Evolutionary conservation across 2,888 invertebrate genomes (phyloP).

Genomic region (Fragum sueziense): DNA sequence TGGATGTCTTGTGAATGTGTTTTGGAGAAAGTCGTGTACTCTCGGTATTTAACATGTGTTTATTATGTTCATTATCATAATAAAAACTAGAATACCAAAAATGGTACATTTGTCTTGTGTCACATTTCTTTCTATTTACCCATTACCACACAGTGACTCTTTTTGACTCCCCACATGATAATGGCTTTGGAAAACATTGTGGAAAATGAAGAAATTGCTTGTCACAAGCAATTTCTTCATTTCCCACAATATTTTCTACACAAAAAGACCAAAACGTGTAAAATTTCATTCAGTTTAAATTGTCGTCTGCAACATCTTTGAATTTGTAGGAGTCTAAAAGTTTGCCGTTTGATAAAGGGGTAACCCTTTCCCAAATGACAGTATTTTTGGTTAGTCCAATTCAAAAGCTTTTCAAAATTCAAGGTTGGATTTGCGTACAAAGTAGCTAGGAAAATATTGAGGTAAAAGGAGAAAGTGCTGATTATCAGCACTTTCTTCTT

Average conservation of each 20-base stretch:
- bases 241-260: neutral
- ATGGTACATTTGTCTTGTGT: neutral
- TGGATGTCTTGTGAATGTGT: slow-evolving; percentile 13
- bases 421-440: too few relatives aligned
- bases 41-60: slow-evolving; percentile 8
- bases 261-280: too few relatives aligned
- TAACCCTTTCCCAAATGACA: neutral
- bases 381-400: too few relatives aligned
- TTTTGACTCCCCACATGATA: too few relatives aligned
- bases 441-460: too few relatives aligned
- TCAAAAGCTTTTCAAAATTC: neutral
- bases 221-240: neutral
- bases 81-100: slow-evolving; percentile 13
- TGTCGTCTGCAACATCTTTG: too few relatives aligned
- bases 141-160: too few relatives aligned
- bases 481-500: neutral
- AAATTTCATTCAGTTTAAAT: too few relatives aligned
- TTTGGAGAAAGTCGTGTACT: slow-evolving; percentile 5
- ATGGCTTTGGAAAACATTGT: too few relatives aligned
- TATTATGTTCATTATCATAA: slow-evolving; percentile 19
- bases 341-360: too few relatives aligned
- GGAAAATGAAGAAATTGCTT: slow-evolving; percentile 1
- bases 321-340: too few relatives aligned
- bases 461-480: slow-evolving; percentile 1
- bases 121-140: neutral